Conservation (phyloP, 2,888 invertebrate species). For the Drosophila atripex region DNA sequence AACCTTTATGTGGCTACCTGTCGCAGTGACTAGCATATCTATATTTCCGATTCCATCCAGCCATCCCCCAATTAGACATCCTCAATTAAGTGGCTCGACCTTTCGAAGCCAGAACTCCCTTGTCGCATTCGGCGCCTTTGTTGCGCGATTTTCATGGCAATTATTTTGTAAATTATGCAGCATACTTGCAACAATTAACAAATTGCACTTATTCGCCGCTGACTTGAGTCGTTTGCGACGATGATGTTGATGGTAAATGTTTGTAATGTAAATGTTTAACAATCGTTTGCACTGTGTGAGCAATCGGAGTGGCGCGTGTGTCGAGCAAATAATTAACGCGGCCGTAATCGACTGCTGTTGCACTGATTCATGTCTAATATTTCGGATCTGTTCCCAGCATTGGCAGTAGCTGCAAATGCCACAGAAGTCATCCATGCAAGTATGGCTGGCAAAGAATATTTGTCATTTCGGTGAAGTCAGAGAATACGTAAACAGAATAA, state of each 20-base stretch:
- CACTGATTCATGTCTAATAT: conserved; percentile 66
- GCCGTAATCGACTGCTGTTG: conserved; percentile 15
- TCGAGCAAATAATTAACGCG: conserved; percentile 58
- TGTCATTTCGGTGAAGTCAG: neutral
- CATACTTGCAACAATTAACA: conserved; percentile 72
- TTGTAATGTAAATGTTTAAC: conserved; percentile 68
- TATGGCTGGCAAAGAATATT: neutral
- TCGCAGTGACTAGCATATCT: conserved; percentile 27
- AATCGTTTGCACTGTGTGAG: conserved; percentile 69
- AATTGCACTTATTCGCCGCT: conserved; percentile 58
- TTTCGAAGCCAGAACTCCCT: conserved; percentile 56
- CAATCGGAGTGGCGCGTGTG: conserved; percentile 75
- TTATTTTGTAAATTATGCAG: conserved; percentile 71
- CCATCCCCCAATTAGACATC: conserved; percentile 64
- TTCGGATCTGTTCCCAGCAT: conserved; percentile 7
- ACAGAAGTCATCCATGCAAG: conserved; percentile 13
- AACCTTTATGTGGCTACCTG: conserved; percentile 52
- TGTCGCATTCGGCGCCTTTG: conserved; percentile 67
- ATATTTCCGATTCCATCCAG: conserved; percentile 14
- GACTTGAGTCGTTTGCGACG: conserved; percentile 21
- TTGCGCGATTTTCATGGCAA: conserved; percentile 63
- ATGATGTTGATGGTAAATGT: conserved; percentile 48
- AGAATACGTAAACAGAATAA: neutral
- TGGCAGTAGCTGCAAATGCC: neutral
- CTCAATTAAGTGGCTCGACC: conserved; percentile 71